Evolutionary conservation across 92 coral and sea anemone species (phyloP).

Genomic region (Parazoanthus atlanticus): DNA sequence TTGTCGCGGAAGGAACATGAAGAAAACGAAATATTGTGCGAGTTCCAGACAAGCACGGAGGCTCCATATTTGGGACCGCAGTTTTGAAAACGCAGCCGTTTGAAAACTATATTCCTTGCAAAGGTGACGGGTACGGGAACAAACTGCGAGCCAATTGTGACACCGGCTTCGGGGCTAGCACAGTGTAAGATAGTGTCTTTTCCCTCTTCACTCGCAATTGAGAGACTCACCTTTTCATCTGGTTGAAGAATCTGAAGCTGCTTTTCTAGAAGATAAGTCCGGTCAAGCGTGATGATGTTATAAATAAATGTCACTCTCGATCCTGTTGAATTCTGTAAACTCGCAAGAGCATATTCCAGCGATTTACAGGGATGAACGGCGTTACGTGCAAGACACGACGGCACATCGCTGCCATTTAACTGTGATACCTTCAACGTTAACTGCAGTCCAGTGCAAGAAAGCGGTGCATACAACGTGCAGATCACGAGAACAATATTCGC

Average conservation of each 20-base stretch:
- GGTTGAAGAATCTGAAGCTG: slow-evolving; percentile 64
- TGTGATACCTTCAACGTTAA: slow-evolving; percentile 55
- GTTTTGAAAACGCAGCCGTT: slow-evolving; percentile 66
- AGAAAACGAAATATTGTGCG: slow-evolving; percentile 64
- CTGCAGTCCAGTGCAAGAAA: slow-evolving; percentile 13
- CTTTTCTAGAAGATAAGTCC: slow-evolving; percentile 30
- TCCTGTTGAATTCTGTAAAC: slow-evolving; percentile 29
- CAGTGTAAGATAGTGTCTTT: slow-evolving; percentile 47
- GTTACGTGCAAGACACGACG: slow-evolving; percentile 54
- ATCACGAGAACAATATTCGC: slow-evolving; percentile 2
- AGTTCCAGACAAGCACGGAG: slow-evolving; percentile 67
- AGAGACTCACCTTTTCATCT: slow-evolving; percentile 28
- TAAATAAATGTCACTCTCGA: slow-evolving; percentile 40
- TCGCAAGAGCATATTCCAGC: slow-evolving; percentile 64
- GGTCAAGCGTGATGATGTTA: slow-evolving; percentile 60
- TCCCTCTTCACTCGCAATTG: slow-evolving; percentile 49
- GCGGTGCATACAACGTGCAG: background rate
- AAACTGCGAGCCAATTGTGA: slow-evolving; percentile 56
- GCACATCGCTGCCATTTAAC: slow-evolving; percentile 57
- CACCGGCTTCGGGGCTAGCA: slow-evolving; percentile 37
- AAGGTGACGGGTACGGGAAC: background rate
- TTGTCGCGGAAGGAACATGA: slow-evolving; percentile 76
- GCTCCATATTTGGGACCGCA: slow-evolving; percentile 67
- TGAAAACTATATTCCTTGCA: slow-evolving; percentile 55
- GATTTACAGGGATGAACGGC: slow-evolving; percentile 60